These are phyloP conservation scores for Leptosomus discolor DNA, from an alignment of 2,113 vertebrate species.

Conservation along the genomic window DNA sequence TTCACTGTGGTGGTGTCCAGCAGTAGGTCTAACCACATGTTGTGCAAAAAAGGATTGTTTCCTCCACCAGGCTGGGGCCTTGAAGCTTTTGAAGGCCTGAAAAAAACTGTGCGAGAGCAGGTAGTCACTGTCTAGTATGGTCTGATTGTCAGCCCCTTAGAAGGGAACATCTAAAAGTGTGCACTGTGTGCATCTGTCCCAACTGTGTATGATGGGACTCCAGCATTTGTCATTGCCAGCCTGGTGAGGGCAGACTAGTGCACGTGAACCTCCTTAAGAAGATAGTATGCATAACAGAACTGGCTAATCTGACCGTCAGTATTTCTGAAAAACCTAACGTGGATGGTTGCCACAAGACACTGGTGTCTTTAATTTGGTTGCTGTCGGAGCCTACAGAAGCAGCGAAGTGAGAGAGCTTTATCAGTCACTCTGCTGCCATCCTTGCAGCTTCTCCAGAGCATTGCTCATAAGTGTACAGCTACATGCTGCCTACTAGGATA, in stretches of 20 bases:
- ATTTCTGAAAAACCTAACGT: background rate
- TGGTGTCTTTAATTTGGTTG: background rate
- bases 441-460: background rate
- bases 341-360: background rate
- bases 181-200: background rate
- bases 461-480: background rate
- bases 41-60: background rate
- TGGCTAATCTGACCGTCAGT: background rate
- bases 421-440: background rate
- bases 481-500: background rate
- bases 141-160: background rate
- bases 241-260: background rate
- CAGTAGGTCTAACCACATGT: fast-evolving
- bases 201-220: background rate
- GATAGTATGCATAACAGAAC: background rate
- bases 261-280: background rate
- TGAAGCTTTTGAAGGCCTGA: background rate
- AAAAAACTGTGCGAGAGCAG: background rate
- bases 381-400: fast-evolving
- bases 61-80: background rate
- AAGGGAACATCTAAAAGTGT: background rate
- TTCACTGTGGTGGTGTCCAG: background rate
- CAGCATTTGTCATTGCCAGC: background rate
- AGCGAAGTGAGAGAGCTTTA: background rate
- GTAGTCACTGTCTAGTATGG: background rate